phyloP scores from a whole-genome alignment of 1,140 invertebrate species.

The Dolichoris vasculosae region DNA sequence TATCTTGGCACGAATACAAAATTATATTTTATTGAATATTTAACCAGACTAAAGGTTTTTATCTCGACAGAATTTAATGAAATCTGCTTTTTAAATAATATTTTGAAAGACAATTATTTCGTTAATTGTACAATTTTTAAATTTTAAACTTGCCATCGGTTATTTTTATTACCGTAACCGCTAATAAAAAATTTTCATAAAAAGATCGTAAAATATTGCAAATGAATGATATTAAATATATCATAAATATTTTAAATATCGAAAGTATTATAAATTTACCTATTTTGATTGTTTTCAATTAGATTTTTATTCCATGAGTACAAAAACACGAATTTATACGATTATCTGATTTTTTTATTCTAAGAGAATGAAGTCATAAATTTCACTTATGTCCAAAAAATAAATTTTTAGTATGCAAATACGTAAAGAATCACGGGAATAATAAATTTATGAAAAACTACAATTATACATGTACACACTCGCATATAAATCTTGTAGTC shows the following conservation, averaged over 20 bases:
- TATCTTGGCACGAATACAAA: neutral
- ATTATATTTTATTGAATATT: neutral
- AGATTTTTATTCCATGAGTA: neutral
- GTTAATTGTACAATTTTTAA: neutral
- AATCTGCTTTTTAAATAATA: neutral
- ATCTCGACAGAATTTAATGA: neutral
- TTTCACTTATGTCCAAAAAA: neutral
- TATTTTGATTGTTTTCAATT: neutral
- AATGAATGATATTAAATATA: too few relatives aligned
- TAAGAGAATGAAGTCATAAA: neutral
- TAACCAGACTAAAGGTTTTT: neutral
- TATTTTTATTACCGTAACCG: neutral
- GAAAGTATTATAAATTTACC: neutral
- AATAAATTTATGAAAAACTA: neutral
- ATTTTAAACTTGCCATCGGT: neutral
- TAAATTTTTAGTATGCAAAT: neutral
- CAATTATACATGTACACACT: too few relatives aligned
- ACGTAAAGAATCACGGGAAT: neutral
- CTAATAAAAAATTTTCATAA: neutral
- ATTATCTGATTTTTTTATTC: neutral
- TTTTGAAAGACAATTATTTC: slow-evolving; percentile 1
- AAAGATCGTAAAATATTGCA: neutral
- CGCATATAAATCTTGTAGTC: neutral
- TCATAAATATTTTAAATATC: neutral
- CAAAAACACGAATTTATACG: neutral